A percentile compares a stretch with the other conserved stretches of the same genome.
Conservation (phyloP, 2,888 invertebrate species). For the Pecten maximus region DNA sequence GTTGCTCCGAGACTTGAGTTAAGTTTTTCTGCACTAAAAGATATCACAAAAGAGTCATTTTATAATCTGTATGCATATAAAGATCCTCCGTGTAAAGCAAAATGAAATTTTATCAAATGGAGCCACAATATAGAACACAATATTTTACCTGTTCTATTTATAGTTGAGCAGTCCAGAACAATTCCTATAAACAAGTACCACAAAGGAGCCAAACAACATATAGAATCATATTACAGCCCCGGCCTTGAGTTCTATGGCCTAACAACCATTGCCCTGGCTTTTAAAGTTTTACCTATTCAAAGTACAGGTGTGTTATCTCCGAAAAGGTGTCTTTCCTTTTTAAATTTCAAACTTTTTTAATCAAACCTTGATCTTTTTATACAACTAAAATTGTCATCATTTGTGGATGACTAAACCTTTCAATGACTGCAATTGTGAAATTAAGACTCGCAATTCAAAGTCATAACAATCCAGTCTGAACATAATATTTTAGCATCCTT, state of each 20-base stretch:
- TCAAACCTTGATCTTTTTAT: neutral
- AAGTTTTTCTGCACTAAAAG: too few species aligned
- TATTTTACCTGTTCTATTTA: neutral
- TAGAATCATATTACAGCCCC: neutral
- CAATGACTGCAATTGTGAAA: neutral
- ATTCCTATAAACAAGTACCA: neutral
- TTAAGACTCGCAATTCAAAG: neutral
- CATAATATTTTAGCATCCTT: too few species aligned
- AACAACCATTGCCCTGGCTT: neutral
- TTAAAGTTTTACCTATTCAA: neutral
- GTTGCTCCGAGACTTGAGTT: too few species aligned
- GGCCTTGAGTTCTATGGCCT: slow-evolving; percentile 25
- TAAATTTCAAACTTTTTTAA: neutral
- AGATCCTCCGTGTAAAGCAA: too few species aligned
- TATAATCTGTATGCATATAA: too few species aligned
- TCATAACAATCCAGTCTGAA: too few species aligned
- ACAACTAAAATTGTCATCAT: neutral
- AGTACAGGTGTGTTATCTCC: neutral
- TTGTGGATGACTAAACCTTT: neutral
- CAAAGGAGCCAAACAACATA: neutral
- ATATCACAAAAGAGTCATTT: too few species aligned
- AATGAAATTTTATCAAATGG: too few species aligned
- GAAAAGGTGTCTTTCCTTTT: neutral
- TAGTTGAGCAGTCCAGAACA: neutral
- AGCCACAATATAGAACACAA: neutral